A percentile compares a stretch with the other conserved stretches of the same genome.
Evolutionary conservation across 2,113 vertebrate genomes (phyloP).

Genomic region (Psilopsiagon aymara): DNA sequence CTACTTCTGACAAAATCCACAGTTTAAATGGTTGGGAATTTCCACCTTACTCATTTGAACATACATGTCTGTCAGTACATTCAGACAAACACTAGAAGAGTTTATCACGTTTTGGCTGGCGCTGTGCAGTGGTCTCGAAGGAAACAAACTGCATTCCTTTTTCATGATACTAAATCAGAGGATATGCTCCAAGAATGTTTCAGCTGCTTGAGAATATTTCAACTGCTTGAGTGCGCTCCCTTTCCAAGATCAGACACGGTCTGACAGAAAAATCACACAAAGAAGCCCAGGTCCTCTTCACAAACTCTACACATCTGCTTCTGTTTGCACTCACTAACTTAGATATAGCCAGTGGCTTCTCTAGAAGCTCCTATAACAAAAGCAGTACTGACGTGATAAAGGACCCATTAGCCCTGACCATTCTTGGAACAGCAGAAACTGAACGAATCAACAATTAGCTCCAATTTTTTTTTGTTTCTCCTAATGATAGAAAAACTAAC

Average conservation of each 20-base stretch:
- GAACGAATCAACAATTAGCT: neutral
- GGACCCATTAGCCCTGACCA: neutral
- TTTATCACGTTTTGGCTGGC: neutral
- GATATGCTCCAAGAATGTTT: neutral
- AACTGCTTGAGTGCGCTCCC: neutral
- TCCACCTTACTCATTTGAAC: neutral
- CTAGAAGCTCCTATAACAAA: neutral
- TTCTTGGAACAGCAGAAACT: neutral
- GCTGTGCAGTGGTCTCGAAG: rapidly evolving
- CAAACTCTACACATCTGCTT: neutral
- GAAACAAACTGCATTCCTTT: neutral
- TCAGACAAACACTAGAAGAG: neutral
- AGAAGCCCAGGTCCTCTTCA: neutral
- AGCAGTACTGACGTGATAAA: neutral
- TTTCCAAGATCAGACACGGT: neutral
- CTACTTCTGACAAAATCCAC: neutral
- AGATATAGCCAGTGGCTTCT: neutral
- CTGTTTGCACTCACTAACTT: neutral
- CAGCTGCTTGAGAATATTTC: neutral
- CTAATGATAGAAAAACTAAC: neutral
- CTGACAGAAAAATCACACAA: neutral
- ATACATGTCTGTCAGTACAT: rapidly evolving
- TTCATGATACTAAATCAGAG: neutral
- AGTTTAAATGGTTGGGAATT: neutral
- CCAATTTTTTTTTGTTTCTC: neutral